Percentiles rank a stretch among this genome's conserved stretches.
phyloP scores from a whole-genome alignment of 1,140 invertebrate genomes.

The Solenopsis invicta region DNA sequence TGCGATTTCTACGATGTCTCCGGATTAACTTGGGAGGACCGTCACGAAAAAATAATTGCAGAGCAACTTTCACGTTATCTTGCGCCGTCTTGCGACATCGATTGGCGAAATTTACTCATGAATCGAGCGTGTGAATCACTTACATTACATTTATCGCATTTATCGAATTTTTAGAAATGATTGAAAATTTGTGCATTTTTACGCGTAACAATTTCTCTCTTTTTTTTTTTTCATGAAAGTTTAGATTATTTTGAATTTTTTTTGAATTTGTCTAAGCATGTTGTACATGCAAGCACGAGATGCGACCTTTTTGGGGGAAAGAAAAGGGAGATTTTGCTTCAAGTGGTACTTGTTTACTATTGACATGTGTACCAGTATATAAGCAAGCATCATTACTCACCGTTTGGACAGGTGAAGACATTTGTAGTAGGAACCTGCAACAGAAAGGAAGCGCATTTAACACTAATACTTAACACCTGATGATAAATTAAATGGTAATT shows the following conservation, averaged over 20 bases:
- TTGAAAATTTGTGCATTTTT: background rate
- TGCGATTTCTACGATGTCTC: conserved; percentile 45
- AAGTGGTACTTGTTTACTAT: background rate
- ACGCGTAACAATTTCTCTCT: background rate
- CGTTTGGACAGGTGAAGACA: conserved; percentile 90
- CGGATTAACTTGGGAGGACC: background rate
- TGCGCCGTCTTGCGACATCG: no score
- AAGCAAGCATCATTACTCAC: conserved; percentile 86
- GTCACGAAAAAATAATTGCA: background rate
- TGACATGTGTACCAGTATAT: no score
- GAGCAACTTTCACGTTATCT: conserved; percentile 51
- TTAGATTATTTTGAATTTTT: background rate
- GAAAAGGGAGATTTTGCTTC: background rate
- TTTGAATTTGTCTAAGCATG: conserved; percentile 31
- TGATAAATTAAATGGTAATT: background rate
- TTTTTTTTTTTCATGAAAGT: background rate
- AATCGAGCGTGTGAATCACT: background rate
- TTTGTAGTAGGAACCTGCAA: conserved; percentile 88
- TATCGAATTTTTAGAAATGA: background rate
- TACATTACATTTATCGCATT: background rate
- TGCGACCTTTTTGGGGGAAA: conserved; percentile 47
- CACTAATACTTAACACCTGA: background rate
- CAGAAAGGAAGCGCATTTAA: conserved; percentile 55
- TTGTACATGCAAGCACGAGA: background rate
- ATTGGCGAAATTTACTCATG: background rate